Evolutionary conservation across 2,113 vertebrate species (phyloP), one percentile per base, ranked within the genome.

Genomic region (Phyllostomus hastatus): DNA sequence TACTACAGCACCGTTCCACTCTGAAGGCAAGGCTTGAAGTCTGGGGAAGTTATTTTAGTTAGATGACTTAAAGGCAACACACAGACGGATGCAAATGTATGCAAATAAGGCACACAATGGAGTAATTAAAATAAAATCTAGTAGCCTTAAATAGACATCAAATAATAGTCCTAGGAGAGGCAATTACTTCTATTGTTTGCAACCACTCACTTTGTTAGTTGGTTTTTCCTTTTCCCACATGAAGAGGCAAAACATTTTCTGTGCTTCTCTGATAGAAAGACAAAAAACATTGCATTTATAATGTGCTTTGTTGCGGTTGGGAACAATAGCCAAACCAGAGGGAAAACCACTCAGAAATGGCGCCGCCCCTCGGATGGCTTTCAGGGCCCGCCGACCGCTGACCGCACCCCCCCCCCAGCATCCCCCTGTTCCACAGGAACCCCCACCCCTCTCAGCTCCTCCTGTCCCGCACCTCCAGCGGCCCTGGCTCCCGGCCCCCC

Each of bases 141-240:
- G 88, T 94, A 94, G 94, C 69, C 90, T 95, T 95, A 95, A 97
- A 95, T 81, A 95, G 95, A 95, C 52, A 94, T 26, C 91, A 97
- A 95, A 94, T 89, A 97, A 97, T 43, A 88, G 89, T 91, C 87
- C 81, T 96, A 61, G 41, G 93, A 94, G 80, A 97, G 26, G 33
- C 82, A 96, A 97, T 97, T 97, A 95, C 94, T 91, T 97, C 66
- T 92, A 84, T 94, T 97, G 97, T 95, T 95, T 96, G 85, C 83
- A 87, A 89, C 92, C 70, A 90, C 24, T 89, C 31, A 24, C 31
- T 97, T 94, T 88, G 75, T 96, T 96, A 87, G 61, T 20, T 76
- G 75, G 78, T 61, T 75, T 92, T 95, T 69, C 88, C 33, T 69
- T 75, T 2, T 1, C 22, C 57, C 59, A 96, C 86, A 93, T 96